Base-by-base conservation (phyloP, 2,888 invertebrate species). In the Eulithis prunata region DNA sequence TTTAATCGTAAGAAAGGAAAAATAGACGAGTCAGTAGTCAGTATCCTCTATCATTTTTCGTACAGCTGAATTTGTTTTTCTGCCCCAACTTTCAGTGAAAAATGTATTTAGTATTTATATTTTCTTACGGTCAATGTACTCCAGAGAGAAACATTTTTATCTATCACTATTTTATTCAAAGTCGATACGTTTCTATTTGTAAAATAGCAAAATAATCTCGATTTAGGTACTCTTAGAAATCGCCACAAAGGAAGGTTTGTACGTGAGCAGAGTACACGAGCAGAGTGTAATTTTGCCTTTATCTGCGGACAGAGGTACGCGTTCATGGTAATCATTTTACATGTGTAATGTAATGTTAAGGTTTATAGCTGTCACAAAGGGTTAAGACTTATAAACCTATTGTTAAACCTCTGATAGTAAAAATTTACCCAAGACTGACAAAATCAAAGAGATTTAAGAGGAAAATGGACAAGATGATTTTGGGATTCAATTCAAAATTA, bases 161-260 rank as follows among this genome's bases (percentile, higher is more conserved):
- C 4, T 49, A 10, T 11, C 32, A 36, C 12, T 53, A 32, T 52
- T 14, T 53, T 28, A 58, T 59, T 59, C 21, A 52, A 52, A 10
- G 52, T 13, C 41, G 13, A 59, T 59, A 46, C 57, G 28, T 54
- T 57, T 49, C 53, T 63, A 67, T 67, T 63, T 63, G 67, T 67
- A 60, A 67, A 67, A 67, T 60, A 55, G 63, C 65, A 53, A 57
- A 43, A 62, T 64, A 64, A 69, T 68, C 68, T 71, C 71, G 68
- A 72, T 71, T 68, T 68, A 21, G 21, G 21, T 21, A 71, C 62
- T 70, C 69, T 66, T 68, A 69, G 68, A 59, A 71, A 72, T 69
- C 62, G 70, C 71, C 68, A 72, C 70, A 72, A 68, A 70, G 70
- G 69, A 45, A 60, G 64, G 66, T 61, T 62, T 52, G 56, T 59